Evolutionary conservation across 1,140 invertebrate species (phyloP).

Genomic region (Eumaeus atala): DNA sequence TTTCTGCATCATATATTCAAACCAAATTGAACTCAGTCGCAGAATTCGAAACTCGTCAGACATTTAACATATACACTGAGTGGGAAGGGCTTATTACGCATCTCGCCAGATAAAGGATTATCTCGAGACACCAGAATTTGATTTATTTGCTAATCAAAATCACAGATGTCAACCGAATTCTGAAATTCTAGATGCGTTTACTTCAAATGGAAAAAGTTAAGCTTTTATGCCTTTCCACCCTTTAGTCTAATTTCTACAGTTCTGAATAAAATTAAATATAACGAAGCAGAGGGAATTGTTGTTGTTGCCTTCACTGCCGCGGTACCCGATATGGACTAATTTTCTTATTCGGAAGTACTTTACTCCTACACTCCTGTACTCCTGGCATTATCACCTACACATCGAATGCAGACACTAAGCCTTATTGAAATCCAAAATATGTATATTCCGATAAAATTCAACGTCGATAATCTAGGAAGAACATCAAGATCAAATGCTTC

Average conservation of each 20-base stretch:
- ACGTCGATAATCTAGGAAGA: conserved; percentile 17
- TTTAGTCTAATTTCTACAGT: neutral
- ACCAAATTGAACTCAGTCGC: too few species aligned
- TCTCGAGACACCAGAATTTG: neutral
- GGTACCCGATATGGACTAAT: too few species aligned
- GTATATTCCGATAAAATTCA: neutral
- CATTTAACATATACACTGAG: neutral
- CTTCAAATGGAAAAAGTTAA: neutral
- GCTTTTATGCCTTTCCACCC: neutral
- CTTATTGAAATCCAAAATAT: neutral
- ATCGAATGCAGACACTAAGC: too few species aligned
- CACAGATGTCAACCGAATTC: neutral
- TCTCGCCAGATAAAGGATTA: neutral
- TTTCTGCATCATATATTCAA: too few species aligned
- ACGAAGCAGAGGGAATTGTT: too few species aligned
- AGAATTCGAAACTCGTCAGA: too few species aligned
- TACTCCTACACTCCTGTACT: too few species aligned
- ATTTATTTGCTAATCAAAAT: neutral
- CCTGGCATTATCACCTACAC: too few species aligned
- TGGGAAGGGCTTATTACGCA: neutral
- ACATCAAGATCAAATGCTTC: conserved; percentile 19
- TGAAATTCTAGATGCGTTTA: neutral
- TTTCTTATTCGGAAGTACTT: too few species aligned
- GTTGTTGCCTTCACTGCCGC: too few species aligned
- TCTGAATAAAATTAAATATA: neutral